Base-by-base conservation (phyloP, 2,113 vertebrate genomes). In the Brachypodius melanocephalos region DNA sequence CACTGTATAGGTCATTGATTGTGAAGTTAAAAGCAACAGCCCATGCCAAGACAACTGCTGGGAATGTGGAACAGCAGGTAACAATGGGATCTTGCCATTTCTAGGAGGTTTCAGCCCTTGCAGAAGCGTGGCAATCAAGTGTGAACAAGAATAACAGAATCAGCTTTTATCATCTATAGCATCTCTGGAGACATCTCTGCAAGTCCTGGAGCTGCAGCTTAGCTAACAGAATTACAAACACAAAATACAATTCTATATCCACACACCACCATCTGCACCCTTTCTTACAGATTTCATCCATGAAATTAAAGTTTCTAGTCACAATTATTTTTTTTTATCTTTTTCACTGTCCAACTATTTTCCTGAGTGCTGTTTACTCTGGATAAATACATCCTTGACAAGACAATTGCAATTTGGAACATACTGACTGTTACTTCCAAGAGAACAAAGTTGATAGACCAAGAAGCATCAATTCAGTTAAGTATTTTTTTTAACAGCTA, bases 111-210 rank as follows among this genome's bases (percentile, higher is more conserved):
- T 66, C 51, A 48, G 36, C 14, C 40, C 49, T 54, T 6, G 4
- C 8, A 89, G n/a, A 65, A 90, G 8, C 0, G 0, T n/a, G 10
- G 15, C 20, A 78, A 13, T 34, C 6, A 2, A 32, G 17, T 5
- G n/a, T 14, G 19, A 63, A 40, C 16, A 65, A 72, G 15, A 65
- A 55, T 4, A 61, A 61, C 6, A 73, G 6, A 85, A 67, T 20
- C 36, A 68, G 12, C 17, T 80, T 49, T 85, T 62, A 24, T 48
- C 38, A 45, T 42, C 21, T 42, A 0, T 49, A 22, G 6, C 3
- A 11, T 16, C 51, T 69, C 42, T 52, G 32, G 17, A 66, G 21
- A 46, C 3, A 22, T 20, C 38, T 61, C 6, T 73, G 1, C 14
- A 55, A 65, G 12, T 45, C 62, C 38, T 52, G 21, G 13, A 62